phyloP scores from a whole-genome alignment of 2,113 vertebrate genomes.

The Spilogale gracilis region DNA sequence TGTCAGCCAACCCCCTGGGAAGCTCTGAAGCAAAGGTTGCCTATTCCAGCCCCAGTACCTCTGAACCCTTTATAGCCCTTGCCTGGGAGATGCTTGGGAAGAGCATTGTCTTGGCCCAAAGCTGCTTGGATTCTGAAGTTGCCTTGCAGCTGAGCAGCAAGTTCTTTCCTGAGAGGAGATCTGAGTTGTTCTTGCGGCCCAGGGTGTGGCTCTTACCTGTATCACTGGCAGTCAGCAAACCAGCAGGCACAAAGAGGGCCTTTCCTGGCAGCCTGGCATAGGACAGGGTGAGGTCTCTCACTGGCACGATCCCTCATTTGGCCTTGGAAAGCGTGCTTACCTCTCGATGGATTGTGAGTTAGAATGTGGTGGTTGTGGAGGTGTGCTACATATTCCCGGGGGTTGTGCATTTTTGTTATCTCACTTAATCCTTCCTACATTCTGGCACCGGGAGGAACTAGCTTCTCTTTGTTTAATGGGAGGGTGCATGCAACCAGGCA shows the following conservation, averaged over 20 bases:
- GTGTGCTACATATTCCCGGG: background rate
- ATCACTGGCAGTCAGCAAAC: background rate
- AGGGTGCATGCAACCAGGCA: background rate
- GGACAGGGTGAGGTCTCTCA: background rate
- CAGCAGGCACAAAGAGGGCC: background rate
- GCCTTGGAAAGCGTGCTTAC: background rate
- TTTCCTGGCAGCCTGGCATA: background rate
- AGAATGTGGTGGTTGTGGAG: background rate
- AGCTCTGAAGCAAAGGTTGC: background rate
- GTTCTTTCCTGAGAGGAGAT: background rate
- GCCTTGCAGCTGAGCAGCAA: background rate
- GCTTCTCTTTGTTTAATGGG: background rate
- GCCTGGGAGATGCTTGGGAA: background rate
- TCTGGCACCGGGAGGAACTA: background rate
- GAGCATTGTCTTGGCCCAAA: background rate
- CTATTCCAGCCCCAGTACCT: background rate
- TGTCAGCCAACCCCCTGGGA: background rate
- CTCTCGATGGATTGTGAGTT: background rate
- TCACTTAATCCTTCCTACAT: background rate
- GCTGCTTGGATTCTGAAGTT: background rate
- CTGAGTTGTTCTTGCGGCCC: background rate
- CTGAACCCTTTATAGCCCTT: background rate
- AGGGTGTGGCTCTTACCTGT: background rate
- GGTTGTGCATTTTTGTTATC: rapidly evolving
- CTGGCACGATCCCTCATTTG: background rate